Evolutionary conservation across 2,113 vertebrate species (phyloP), one percentile per base, ranked within the genome.

Genomic region (Halcyon malimbica): DNA sequence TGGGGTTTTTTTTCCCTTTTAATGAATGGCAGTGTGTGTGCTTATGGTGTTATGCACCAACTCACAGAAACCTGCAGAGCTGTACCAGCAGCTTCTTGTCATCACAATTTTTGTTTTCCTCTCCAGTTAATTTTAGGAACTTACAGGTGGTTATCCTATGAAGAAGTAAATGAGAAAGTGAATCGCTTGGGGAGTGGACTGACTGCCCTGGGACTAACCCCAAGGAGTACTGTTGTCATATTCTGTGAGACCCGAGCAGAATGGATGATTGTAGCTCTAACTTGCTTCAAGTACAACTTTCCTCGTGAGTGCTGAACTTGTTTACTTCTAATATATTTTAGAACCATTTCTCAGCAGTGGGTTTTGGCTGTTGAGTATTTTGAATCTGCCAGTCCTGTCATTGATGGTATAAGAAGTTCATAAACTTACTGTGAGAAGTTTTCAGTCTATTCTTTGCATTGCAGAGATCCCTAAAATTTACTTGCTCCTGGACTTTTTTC

Each of bases 191-290:
- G 99, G 77, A 98, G 97, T 7, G 99, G 99, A 33, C 95, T 99
- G 95, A 97, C 96, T 51, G 98, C 99, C 35, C 83, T 99, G 90
- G 99, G 98, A 37, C 98, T 99, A 35, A 97, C 98, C 88, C 98
- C 99, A 13, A 99, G 97, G 96, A 98, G 89, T 70, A 99, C 97
- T 5, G 98, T 99, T n/a, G 99, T 98, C 37, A 99, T 99, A 81
- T 99, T 99, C 94, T 99, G 99, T 83, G 99, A 99, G 97, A 99
- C 99, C 35, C 97, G 99, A 94, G 99, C 99, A 0, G 99, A 99
- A 75, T 99, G 99, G 99, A 99, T 99, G 98, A 98, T 99, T 57
- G 92, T 98, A 6, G 99, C 99, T 19, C 99, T 99, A 93, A 94
- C 99, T 41, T 99, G 99, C 98, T 99, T 99, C 97, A 99, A 99